Percentiles rank a stretch among this genome's conserved stretches.
Evolutionary conservation across 2,888 invertebrate species (phyloP).

Genomic region (Icerya purchasi): DNA sequence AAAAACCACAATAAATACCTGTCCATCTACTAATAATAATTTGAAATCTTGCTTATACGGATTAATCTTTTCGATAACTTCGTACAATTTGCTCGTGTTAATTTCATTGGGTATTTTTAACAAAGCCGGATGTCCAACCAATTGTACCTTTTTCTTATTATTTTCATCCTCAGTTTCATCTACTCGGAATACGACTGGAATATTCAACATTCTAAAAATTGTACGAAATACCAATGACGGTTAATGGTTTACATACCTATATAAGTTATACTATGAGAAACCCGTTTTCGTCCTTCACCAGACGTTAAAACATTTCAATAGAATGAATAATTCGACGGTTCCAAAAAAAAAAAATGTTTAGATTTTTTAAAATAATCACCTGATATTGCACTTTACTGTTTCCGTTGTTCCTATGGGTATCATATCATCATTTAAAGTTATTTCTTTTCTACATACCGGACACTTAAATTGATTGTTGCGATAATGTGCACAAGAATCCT

Average conservation of each 20-base stretch:
- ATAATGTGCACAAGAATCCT: too few relatives aligned
- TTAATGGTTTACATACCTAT: too few relatives aligned
- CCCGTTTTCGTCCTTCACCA: too few relatives aligned
- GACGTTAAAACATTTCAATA: background rate
- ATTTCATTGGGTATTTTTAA: slow-evolving; percentile 33
- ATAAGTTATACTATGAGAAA: too few relatives aligned
- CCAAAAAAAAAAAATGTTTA: background rate
- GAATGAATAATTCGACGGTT: background rate
- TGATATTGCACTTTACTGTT: slow-evolving; percentile 9
- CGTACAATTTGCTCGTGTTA: slow-evolving; percentile 29
- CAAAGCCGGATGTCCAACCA: slow-evolving; percentile 34
- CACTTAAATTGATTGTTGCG: slow-evolving; percentile 15
- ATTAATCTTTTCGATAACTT: slow-evolving; percentile 28
- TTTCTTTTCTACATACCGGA: slow-evolving; percentile 15
- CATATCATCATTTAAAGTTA: slow-evolving; percentile 15
- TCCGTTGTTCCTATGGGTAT: slow-evolving; percentile 13
- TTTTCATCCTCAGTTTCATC: slow-evolving; percentile 29
- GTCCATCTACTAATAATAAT: slow-evolving; percentile 33
- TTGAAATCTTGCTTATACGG: slow-evolving; percentile 29
- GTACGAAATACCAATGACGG: too few relatives aligned
- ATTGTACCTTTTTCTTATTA: slow-evolving; percentile 26
- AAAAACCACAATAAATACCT: too few relatives aligned
- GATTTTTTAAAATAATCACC: slow-evolving; percentile 6
- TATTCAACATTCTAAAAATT: slow-evolving; percentile 29
- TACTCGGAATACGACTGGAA: slow-evolving; percentile 33